Evolutionary conservation across 2,113 vertebrate species (phyloP).

Genomic region (Petromus typicus): DNA sequence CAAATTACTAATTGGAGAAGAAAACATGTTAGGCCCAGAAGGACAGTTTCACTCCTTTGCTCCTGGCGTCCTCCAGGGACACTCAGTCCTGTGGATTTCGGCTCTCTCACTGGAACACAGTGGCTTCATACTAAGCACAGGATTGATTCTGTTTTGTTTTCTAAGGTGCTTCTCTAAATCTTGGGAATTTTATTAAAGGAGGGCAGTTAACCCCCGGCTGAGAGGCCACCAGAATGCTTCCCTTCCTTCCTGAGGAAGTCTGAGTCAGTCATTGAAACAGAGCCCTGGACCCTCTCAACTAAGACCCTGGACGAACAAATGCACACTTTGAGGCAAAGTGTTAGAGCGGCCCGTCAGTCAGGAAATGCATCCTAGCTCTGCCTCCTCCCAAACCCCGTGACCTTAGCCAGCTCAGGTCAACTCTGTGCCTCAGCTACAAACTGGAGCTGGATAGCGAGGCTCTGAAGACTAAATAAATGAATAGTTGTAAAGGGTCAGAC

Average conservation of each 20-base stretch:
- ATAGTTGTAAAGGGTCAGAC: constrained; percentile 18
- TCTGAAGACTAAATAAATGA: constrained; percentile 32
- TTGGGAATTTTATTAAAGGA: background rate
- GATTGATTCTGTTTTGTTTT: constrained; percentile 44
- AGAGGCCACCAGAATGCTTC: constrained; percentile 18
- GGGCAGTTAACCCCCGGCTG: background rate
- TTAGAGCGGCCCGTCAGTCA: background rate
- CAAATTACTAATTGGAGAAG: constrained; percentile 31
- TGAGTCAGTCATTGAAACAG: constrained; percentile 12
- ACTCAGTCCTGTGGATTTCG: background rate
- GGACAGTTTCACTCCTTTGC: background rate
- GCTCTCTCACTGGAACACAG: background rate
- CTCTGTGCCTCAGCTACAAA: constrained; percentile 5
- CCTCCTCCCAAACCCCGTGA: background rate
- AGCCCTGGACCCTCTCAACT: background rate
- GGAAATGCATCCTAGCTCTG: background rate
- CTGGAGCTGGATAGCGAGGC: background rate
- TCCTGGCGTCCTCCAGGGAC: background rate
- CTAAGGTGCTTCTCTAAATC: constrained; percentile 34
- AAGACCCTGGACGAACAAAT: background rate
- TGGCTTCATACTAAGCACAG: background rate
- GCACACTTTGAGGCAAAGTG: background rate
- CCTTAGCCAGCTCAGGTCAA: background rate
- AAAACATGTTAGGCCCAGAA: background rate
- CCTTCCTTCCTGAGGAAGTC: constrained; percentile 56